These are phyloP conservation scores for Moxostoma hubbsi DNA, from an alignment of 2,797 vertebrate species.

Conservation along the genomic window DNA sequence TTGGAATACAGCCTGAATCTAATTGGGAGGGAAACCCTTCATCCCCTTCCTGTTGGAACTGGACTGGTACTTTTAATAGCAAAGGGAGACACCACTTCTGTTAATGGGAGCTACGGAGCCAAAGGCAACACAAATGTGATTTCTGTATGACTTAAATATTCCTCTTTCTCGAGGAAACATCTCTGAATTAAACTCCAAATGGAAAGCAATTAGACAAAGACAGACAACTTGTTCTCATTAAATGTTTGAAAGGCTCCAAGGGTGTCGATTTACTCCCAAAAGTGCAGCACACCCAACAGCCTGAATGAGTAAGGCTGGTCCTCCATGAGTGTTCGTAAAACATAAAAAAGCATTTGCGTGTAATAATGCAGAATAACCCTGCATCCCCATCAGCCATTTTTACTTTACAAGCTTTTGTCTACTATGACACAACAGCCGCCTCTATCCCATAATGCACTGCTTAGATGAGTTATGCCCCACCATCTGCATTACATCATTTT, in stretches of 20 bases:
- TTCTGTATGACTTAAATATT: too few species aligned
- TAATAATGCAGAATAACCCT: slow-evolving; percentile 34
- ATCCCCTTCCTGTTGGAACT: too few species aligned
- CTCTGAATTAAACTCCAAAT: slow-evolving; percentile 1
- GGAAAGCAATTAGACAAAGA: neutral
- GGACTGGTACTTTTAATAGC: too few species aligned
- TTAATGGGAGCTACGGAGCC: too few species aligned
- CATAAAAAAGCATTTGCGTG: slow-evolving; percentile 30
- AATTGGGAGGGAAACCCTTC: too few species aligned
- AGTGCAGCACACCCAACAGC: slow-evolving; percentile 6
- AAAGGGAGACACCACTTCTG: too few species aligned
- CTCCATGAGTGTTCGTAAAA: slow-evolving; percentile 5
- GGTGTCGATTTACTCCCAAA: slow-evolving; percentile 1
- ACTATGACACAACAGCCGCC: slow-evolving; percentile 19
- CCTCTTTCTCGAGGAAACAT: too few species aligned
- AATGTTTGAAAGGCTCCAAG: slow-evolving; percentile 9
- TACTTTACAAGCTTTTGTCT: slow-evolving; percentile 36
- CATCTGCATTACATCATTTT: slow-evolving; percentile 28
- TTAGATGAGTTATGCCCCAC: neutral
- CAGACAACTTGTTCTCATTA: slow-evolving; percentile 33
- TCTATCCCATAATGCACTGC: slow-evolving; percentile 38
- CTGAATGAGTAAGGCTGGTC: neutral
- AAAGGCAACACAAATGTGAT: too few species aligned
- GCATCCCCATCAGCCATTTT: slow-evolving; percentile 19
- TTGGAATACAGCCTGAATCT: too few species aligned